A percentile compares a stretch with the other conserved stretches of the same genome.
Evolutionary conservation across 1,140 invertebrate genomes (phyloP).

Genomic region (Drosophila azteca): DNA sequence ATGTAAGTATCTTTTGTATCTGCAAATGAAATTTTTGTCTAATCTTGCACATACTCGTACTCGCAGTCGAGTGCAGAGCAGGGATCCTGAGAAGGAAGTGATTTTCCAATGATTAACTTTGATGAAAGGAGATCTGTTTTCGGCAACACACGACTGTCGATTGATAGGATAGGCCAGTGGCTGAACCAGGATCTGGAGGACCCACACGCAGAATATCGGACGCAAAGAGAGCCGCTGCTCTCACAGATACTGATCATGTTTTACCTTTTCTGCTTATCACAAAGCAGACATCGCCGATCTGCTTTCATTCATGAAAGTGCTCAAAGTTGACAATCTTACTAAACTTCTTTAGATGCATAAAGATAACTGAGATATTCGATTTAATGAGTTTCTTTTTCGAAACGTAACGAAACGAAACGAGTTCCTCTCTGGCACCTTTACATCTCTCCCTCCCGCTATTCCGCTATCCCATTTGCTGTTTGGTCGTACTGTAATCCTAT

Average conservation of each 20-base stretch:
- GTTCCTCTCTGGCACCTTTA: background rate
- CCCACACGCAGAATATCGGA: background rate
- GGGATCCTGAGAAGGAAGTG: slow-evolving; percentile 70
- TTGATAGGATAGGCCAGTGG: slow-evolving; percentile 51
- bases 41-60: slow-evolving; percentile 53
- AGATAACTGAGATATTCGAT: slow-evolving; percentile 76
- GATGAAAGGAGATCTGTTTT: slow-evolving; percentile 63
- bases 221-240: slow-evolving; percentile 20
- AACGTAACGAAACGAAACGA: background rate
- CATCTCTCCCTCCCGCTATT: slow-evolving; percentile 6
- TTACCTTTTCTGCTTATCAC: slow-evolving; percentile 59
- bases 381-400: slow-evolving; percentile 55
- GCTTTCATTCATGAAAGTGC: slow-evolving; percentile 68
- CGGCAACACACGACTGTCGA: slow-evolving; percentile 42
- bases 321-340: slow-evolving; percentile 75
- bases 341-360: slow-evolving; percentile 73
- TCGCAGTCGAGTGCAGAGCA: slow-evolving; percentile 7
- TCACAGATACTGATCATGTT: slow-evolving; percentile 23
- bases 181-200: slow-evolving; percentile 12
- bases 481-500: too few species aligned
- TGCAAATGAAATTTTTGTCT: slow-evolving; percentile 73
- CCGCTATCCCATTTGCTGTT: slow-evolving; percentile 1
- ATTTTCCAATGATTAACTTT: slow-evolving; percentile 81
- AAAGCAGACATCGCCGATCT: slow-evolving; percentile 66
- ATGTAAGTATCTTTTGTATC: background rate